These are phyloP conservation scores for Microctonus hyperodae DNA, from an alignment of 2,888 invertebrate genomes.

Conservation along the genomic window DNA sequence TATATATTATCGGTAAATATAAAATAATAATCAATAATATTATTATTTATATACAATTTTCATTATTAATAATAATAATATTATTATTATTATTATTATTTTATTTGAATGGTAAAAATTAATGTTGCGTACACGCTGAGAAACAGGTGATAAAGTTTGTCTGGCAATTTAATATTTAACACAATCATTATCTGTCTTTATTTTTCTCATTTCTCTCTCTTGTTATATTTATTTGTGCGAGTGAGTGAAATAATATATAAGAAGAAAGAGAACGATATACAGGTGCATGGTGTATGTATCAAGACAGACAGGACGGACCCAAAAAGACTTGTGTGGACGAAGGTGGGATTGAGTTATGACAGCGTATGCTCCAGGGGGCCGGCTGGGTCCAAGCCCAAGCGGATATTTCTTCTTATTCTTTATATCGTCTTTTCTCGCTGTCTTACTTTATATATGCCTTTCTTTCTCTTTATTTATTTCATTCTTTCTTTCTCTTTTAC, in stretches of 20 bases:
- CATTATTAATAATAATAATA: neutral
- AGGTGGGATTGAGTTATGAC: conserved; percentile 65
- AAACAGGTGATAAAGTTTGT: conserved; percentile 36
- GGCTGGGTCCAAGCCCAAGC: conserved; percentile 50
- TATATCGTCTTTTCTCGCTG: conserved; percentile 50
- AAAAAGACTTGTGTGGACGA: conserved; percentile 49
- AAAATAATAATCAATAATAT: no score
- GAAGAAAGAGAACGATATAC: conserved; percentile 36
- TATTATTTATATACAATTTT: no score
- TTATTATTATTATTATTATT: neutral
- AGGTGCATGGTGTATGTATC: conserved; percentile 40
- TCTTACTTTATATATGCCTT: conserved; percentile 27
- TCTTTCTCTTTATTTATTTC: conserved; percentile 61
- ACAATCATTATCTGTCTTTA: conserved; percentile 29
- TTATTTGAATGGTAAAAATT: conserved; percentile 13
- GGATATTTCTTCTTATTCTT: conserved; percentile 61
- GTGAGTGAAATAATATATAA: conserved; percentile 25
- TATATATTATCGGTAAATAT: no score
- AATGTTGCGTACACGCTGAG: conserved; percentile 32
- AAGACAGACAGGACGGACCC: conserved; percentile 34
- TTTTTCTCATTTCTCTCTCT: conserved; percentile 21
- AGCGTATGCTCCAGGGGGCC: conserved; percentile 63
- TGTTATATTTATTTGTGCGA: conserved; percentile 25
- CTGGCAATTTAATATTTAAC: conserved; percentile 30
- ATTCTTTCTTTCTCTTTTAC: conserved; percentile 41